Percentiles rank a stretch among this genome's conserved stretches.
These are phyloP conservation scores for Proteles cristata DNA, from an alignment of 2,113 vertebrate species.

Conservation along the genomic window DNA sequence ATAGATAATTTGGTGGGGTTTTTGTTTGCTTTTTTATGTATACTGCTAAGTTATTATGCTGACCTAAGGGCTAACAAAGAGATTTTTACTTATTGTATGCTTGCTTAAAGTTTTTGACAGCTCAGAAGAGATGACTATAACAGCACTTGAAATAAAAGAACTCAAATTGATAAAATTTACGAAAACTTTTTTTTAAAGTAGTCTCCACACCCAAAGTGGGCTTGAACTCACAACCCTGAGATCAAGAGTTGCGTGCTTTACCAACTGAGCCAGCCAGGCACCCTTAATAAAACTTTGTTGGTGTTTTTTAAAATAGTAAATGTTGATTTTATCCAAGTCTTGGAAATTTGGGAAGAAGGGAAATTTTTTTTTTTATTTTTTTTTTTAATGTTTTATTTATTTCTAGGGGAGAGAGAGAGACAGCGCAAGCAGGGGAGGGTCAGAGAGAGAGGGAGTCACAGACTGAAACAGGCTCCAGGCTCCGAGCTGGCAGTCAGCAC, in stretches of 20 bases:
- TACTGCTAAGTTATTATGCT: background rate
- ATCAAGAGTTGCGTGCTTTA: background rate
- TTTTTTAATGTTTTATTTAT: no score
- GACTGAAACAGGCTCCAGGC: no score
- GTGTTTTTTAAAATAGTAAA: background rate
- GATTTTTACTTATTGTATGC: background rate
- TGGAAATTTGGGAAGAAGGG: background rate
- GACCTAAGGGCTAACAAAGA: background rate
- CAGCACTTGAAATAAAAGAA: background rate
- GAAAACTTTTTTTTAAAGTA: background rate
- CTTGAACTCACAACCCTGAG: background rate
- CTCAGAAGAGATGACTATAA: background rate
- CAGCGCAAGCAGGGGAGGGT: no score
- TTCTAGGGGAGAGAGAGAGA: no score
- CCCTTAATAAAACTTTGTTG: background rate
- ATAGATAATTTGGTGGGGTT: background rate
- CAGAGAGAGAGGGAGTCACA: no score
- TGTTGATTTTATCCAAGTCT: constrained; percentile 10
- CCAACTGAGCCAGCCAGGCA: background rate
- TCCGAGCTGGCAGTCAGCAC: no score
- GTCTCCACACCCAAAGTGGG: background rate
- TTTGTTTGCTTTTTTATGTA: background rate
- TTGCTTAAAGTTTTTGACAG: background rate
- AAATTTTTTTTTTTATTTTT: no score
- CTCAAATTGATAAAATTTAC: background rate